Base-by-base conservation (phyloP, 2,797 vertebrate species). In the Hydrocynus forskahlii region DNA sequence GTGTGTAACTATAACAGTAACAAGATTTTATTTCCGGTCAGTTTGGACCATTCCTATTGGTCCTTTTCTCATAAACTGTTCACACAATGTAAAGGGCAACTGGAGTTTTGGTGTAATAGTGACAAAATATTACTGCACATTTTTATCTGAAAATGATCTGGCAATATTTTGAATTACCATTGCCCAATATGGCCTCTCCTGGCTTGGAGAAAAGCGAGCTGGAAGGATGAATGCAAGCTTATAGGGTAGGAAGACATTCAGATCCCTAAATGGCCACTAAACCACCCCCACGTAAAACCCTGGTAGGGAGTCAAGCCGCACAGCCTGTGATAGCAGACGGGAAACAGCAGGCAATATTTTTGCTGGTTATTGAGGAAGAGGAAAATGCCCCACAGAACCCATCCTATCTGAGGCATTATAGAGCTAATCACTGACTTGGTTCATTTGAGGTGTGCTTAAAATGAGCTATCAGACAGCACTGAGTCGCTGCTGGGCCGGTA, bases 401-500 rank as follows among this genome's bases (percentile, higher is more conserved):
- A 71, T 71, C 38, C 4, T 48, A 71, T 38, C 55, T 69, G 38
- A 71, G 74, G 48, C 59, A 77, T 57, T 71, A 72, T 50, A 72
- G 52, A 66, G 68, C 35, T 79, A 82, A 86, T 84, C 68, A 81
- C 25, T 57, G 50, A 14, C 9, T 23, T 10, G 66, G 72, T 66
- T 69, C 40, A 60, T 75, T 62, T 38, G 64, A 69, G 55, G 64
- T 68, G 55, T 50, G 59, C 54, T 81, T 81, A 59, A 82, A 76
- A 64, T 75, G 62, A 67, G 71, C 66, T 59, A 79, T 82, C 76
- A 87, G 70, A 21, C 38, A 66, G 71, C 75, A 78, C 73, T 83
- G 88, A 90, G 89, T 87, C 82, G 86, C 83, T 89, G 77, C 35
- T 87, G 85, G 79, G 78, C 64, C 86, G 84, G 90, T 88, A 90